Conservation (phyloP, 1,140 invertebrate species). For the Drosophila truncata region DNA sequence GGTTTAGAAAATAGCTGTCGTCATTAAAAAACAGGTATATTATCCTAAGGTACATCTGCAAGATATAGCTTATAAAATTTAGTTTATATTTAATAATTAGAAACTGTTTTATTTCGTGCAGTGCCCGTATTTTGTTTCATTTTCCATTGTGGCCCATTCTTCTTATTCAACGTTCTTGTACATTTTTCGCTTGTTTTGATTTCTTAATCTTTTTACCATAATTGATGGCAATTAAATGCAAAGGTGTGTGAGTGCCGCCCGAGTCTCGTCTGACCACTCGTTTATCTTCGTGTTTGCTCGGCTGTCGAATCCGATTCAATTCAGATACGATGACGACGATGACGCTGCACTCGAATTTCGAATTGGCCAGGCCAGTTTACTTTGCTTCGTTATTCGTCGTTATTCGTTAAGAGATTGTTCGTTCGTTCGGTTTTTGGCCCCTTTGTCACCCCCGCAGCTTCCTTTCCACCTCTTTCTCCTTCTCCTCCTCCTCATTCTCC, state of each 20-base stretch:
- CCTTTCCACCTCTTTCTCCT: slow-evolving; percentile 1
- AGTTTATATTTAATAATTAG: too few species aligned
- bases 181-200: slow-evolving; percentile 79
- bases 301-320: slow-evolving; percentile 31
- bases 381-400: slow-evolving; percentile 20
- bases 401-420: slow-evolving; percentile 33
- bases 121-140: slow-evolving; percentile 48
- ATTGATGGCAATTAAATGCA: slow-evolving; percentile 82
- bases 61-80: too few species aligned
- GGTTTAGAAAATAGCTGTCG: too few species aligned
- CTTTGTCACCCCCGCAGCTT: slow-evolving; percentile 20
- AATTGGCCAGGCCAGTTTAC: slow-evolving; percentile 53
- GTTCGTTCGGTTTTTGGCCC: slow-evolving; percentile 33
- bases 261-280: slow-evolving; percentile 16
- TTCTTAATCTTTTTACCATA: slow-evolving; percentile 84
- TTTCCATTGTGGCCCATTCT: slow-evolving; percentile 60
- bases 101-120: background rate
- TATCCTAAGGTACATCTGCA: too few species aligned
- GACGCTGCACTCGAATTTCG: slow-evolving; percentile 51
- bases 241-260: slow-evolving; percentile 78
- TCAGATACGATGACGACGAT: slow-evolving; percentile 34
- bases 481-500: background rate
- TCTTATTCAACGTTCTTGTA: slow-evolving; percentile 69
- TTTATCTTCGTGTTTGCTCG: slow-evolving; percentile 37
- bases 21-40: too few species aligned